phyloP scores from a whole-genome alignment of 1,140 invertebrate species.

The Apocrypta bakeri region DNA sequence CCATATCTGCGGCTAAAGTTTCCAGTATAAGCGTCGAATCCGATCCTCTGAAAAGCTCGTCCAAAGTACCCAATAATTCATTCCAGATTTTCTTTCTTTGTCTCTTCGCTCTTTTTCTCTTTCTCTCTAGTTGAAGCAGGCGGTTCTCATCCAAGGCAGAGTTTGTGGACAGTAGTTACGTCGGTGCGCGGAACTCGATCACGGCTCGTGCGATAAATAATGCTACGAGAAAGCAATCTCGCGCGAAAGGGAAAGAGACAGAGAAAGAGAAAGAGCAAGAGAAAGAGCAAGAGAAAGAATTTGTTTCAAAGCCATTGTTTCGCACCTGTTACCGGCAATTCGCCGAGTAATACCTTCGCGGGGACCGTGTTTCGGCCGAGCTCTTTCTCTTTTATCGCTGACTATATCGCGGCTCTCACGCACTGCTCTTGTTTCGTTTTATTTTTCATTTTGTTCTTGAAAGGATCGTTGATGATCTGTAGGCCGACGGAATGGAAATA shows the following conservation, averaged over 20 bases:
- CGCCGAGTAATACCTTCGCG: not conserved
- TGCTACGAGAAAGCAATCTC: not conserved
- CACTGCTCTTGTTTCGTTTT: no score
- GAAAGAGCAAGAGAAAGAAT: not conserved
- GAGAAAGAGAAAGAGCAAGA: no score
- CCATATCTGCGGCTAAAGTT: not conserved
- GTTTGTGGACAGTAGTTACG: constrained; percentile 3
- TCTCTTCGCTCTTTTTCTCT: constrained; percentile 31
- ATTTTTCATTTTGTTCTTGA: no score
- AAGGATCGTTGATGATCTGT: no score
- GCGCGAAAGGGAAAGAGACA: constrained; percentile 10
- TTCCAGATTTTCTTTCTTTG: not conserved
- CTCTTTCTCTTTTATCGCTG: not conserved
- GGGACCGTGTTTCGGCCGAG: not conserved
- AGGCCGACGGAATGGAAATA: no score
- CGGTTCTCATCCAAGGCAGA: constrained; percentile 35
- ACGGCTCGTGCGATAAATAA: constrained; percentile 20
- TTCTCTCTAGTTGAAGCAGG: constrained; percentile 10
- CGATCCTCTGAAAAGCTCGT: not conserved
- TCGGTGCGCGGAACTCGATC: constrained; percentile 47
- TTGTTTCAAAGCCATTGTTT: not conserved
- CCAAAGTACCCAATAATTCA: constrained; percentile 13
- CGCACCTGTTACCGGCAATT: constrained; percentile 5
- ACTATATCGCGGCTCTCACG: not conserved
- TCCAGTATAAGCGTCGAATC: not conserved